phyloP scores from a whole-genome alignment of 2,888 invertebrate genomes.

The Plusia festucae region DNA sequence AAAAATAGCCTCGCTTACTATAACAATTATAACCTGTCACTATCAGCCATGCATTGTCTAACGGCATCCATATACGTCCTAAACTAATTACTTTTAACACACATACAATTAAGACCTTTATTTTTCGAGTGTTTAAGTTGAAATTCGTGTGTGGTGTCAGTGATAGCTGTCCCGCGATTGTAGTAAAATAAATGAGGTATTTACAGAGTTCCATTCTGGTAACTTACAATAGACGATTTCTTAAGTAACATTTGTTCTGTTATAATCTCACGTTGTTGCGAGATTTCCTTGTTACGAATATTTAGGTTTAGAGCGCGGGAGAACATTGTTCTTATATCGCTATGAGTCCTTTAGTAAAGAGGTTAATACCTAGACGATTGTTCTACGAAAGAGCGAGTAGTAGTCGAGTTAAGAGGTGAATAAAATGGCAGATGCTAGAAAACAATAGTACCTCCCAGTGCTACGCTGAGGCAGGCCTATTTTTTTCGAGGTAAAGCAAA shows the following conservation, averaged over 20 bases:
- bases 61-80: conserved; percentile 48
- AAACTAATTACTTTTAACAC: conserved; percentile 50
- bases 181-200: conserved; percentile 57
- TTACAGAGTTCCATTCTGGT: conserved; percentile 55
- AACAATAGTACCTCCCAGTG: too few species aligned
- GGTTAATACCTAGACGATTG: not conserved
- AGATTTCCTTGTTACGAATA: conserved; percentile 26
- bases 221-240: conserved; percentile 42
- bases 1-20: conserved; percentile 26
- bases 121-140: conserved; percentile 1
- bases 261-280: conserved; percentile 49
- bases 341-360: not conserved
- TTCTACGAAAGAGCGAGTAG: not conserved
- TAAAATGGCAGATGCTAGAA: too few species aligned
- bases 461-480: too few species aligned
- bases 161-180: conserved; percentile 30
- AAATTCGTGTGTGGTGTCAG: conserved; percentile 24
- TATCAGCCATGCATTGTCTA: conserved; percentile 55
- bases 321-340: not conserved
- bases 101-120: conserved; percentile 28
- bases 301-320: conserved; percentile 12
- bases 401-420: not conserved
- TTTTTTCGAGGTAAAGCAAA: too few species aligned
- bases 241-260: conserved; percentile 36
- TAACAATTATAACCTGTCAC: conserved; percentile 49